Conservation (phyloP, 2,888 invertebrate species). For the Ichneumoninae sp. region DNA sequence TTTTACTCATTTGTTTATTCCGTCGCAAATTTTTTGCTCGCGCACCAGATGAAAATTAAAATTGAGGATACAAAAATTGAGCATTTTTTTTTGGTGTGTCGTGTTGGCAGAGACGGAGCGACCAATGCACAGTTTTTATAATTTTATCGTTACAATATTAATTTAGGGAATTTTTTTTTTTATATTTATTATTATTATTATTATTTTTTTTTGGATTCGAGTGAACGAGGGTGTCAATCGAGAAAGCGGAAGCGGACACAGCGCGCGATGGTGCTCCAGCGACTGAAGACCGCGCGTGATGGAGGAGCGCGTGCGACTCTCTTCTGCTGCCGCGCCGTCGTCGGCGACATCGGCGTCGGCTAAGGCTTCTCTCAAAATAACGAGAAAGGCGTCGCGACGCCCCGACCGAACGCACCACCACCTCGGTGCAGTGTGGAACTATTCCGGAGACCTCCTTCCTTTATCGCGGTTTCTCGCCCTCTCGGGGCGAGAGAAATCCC, state of each 20-base stretch:
- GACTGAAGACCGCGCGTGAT: slow-evolving; percentile 57
- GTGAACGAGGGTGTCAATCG: not conserved
- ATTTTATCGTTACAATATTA: not conserved
- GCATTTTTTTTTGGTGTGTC: not conserved
- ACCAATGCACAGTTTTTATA: no score
- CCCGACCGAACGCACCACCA: slow-evolving; percentile 46
- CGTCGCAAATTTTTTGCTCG: not conserved
- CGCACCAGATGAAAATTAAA: not conserved
- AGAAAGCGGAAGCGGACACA: slow-evolving; percentile 33
- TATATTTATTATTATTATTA: not conserved
- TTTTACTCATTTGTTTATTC: not conserved
- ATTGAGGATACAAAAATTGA: not conserved
- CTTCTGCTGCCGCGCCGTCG: slow-evolving; percentile 38
- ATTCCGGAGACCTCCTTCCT: slow-evolving; percentile 22
- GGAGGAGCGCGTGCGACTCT: slow-evolving; percentile 57
- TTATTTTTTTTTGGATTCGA: not conserved
- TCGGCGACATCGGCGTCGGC: slow-evolving; percentile 56
- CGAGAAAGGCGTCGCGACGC: slow-evolving; percentile 70
- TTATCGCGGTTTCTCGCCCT: slow-evolving; percentile 35
- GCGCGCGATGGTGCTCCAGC: slow-evolving; percentile 48
- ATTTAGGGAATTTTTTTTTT: not conserved
- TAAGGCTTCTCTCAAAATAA: slow-evolving; percentile 74
- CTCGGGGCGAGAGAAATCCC: slow-evolving; percentile 8
- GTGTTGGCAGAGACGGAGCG: no score
- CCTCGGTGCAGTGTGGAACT: slow-evolving; percentile 52